phyloP scores from a whole-genome alignment of 2,888 invertebrate species.

The Papilio gigon region DNA sequence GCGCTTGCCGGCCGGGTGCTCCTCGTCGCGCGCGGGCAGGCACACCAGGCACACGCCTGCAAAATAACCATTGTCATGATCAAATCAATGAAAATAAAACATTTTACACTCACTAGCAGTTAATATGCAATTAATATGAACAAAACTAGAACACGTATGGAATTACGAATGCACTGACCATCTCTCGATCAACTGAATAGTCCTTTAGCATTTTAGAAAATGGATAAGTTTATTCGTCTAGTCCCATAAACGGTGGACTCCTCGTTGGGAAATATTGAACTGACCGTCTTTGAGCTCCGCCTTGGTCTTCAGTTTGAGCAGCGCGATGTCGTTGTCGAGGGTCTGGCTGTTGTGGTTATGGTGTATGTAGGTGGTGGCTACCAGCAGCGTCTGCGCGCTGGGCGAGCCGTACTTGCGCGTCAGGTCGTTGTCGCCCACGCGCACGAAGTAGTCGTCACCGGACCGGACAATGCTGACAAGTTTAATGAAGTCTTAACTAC shows the following conservation, averaged over 20 bases:
- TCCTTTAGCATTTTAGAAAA: too few species aligned
- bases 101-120: too few species aligned
- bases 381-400: conserved; percentile 94
- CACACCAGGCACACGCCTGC: conserved; percentile 88
- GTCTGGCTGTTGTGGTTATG: conserved; percentile 98
- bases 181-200: too few species aligned
- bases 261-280: too few species aligned
- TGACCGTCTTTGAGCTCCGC: conserved; percentile 92
- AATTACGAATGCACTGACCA: too few species aligned
- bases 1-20: conserved; percentile 93
- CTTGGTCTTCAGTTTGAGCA: conserved; percentile 93
- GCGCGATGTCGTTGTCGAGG: conserved; percentile 95
- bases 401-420: conserved; percentile 95
- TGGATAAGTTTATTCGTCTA: too few species aligned
- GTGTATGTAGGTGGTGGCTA: conserved; percentile 96
- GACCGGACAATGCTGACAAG: conserved; percentile 92
- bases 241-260: too few species aligned
- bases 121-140: too few species aligned
- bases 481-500: not conserved
- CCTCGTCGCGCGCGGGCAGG: conserved; percentile 93
- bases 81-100: too few species aligned
- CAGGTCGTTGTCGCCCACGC: conserved; percentile 95
- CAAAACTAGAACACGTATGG: too few species aligned
- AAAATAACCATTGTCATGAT: conserved; percentile 36
- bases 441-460: conserved; percentile 95